phyloP scores from a whole-genome alignment of 2,888 invertebrate genomes.

The Spatulosminthurus flaviceps region DNA sequence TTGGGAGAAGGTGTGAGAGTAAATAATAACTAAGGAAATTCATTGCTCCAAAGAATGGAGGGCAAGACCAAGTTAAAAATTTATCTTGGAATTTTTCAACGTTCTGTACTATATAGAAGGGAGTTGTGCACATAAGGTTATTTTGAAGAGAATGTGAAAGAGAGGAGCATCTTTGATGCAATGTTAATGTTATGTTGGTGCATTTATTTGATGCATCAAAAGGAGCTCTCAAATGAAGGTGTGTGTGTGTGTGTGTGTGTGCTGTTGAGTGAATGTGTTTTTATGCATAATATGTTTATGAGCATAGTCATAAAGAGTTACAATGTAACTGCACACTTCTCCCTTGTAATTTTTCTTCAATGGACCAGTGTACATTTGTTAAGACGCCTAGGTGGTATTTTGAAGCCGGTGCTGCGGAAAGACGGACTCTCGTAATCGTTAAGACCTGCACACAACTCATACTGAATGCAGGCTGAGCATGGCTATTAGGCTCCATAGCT shows the following conservation, averaged over 20 bases:
- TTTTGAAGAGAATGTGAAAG: not conserved
- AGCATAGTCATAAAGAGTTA: slow-evolving; percentile 13
- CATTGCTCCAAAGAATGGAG: too few species aligned
- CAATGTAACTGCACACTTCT: not conserved
- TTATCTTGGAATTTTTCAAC: too few species aligned
- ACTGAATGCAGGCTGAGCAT: not conserved
- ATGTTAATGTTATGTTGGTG: slow-evolving; percentile 13
- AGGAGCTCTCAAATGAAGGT: not conserved
- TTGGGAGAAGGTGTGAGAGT: too few species aligned
- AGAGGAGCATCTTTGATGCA: not conserved
- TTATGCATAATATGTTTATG: not conserved
- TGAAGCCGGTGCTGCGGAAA: not conserved
- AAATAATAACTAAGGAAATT: too few species aligned
- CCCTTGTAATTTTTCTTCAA: not conserved
- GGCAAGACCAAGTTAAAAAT: too few species aligned
- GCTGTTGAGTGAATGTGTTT: too few species aligned
- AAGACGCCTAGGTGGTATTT: not conserved
- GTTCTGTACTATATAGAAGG: too few species aligned
- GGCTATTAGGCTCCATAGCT: not conserved
- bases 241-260: not conserved
- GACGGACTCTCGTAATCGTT: not conserved
- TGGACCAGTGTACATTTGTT: not conserved
- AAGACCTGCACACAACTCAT: not conserved
- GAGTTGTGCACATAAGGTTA: too few species aligned
- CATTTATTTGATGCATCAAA: not conserved